Base-by-base conservation (phyloP, 1,140 invertebrate genomes). In the Manduca sexta region DNA sequence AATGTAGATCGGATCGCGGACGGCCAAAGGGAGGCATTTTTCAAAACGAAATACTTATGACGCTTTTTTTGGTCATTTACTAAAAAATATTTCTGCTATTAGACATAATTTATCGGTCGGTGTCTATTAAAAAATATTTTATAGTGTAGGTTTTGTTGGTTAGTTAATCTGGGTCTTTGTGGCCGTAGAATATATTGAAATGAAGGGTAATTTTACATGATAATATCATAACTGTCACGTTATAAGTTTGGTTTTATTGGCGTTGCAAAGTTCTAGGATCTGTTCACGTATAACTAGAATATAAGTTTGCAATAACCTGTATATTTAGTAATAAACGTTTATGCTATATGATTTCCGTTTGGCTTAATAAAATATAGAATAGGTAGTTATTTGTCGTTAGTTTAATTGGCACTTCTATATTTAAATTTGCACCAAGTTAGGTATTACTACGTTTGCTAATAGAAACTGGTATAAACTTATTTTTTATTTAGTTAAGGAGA, bases 61-160 rank as follows among this genome's bases (percentile, higher is more conserved):
- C 58, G 80, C 78, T 77, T 76, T 77, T 62, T 62, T 52, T 31
- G 41, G 55, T 34, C 62, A 49, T 68, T 68, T 55, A 56, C 46
- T 63, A 54, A 64, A 72, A 78, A 75, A 77, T 82, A 81, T 81
- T 73, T 77, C 67, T 67, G 63, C 70, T 79, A 84, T 84, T 84
- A 74, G 61, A 58, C 52, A 61, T 60, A 78, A 80, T 82, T 82
- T 81, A 84, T 84, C 43, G 66, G 38, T 31, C 42, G 40, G 26
- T 61, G 61, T 68, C 66, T 58, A 74, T 76, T 79, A 77, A 74
- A 72, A 74, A 67, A 56, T 74, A 79, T 74, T 84, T 82, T 84
- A 80, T 79, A 51, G 56, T 80, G 74, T 80, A 60, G 65, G 60
- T 76, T 77, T 74, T 70, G 64, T 70, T 40, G 62, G 64, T 68